Evolutionary conservation across 1,140 invertebrate genomes (phyloP).

Genomic region (Penaeus chinensis): DNA sequence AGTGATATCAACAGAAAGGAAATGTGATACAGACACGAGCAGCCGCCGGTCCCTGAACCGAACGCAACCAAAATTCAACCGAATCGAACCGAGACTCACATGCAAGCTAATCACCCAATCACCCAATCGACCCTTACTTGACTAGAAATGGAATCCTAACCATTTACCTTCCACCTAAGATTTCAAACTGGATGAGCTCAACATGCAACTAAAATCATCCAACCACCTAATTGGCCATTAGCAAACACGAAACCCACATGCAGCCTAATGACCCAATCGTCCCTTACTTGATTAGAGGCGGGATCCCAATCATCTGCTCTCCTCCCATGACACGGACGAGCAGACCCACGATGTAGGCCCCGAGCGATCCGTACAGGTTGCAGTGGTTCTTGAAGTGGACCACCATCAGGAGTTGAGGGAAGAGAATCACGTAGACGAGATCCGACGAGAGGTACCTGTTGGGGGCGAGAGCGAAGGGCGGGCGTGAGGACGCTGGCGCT

Average conservation of each 20-base stretch:
- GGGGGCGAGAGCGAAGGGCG: neutral
- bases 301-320: slow-evolving; percentile 75
- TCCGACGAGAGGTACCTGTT: slow-evolving; percentile 79
- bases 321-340: slow-evolving; percentile 76
- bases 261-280: no score
- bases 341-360: slow-evolving; percentile 76
- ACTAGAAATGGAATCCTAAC: slow-evolving; percentile 71
- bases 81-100: neutral
- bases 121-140: no score
- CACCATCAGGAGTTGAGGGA: slow-evolving; percentile 85
- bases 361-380: slow-evolving; percentile 83
- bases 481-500: neutral
- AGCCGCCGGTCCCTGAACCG: no score
- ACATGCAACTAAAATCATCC: no score
- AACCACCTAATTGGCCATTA: no score
- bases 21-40: no score
- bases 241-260: neutral
- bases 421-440: slow-evolving; percentile 84
- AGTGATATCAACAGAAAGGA: no score
- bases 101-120: no score
- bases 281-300: slow-evolving; percentile 76
- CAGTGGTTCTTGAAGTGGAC: slow-evolving; percentile 77
- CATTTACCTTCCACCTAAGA: slow-evolving; percentile 74
- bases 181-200: no score
- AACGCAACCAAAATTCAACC: slow-evolving; percentile 9